Conservation (phyloP, 2,113 vertebrate genomes). For the Paratilapia polleni region DNA sequence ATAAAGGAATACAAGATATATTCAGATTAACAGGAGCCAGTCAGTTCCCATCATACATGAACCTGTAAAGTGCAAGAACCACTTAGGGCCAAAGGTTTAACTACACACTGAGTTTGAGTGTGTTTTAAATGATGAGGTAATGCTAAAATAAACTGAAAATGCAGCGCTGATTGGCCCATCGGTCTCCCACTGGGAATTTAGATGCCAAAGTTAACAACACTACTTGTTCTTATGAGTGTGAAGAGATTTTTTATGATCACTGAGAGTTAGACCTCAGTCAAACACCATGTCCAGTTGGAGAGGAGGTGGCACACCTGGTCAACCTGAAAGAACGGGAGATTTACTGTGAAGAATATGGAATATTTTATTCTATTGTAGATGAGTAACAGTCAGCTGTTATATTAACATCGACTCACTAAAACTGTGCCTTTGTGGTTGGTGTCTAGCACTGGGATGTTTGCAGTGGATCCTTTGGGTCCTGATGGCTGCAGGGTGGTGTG, state of each 20-base stretch:
- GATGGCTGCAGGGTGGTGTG: not conserved
- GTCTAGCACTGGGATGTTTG: not conserved
- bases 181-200: conserved; percentile 19
- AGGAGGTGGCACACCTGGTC: not conserved
- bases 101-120: conserved; percentile 19
- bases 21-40: not conserved
- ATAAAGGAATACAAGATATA: conserved; percentile 8
- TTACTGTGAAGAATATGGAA: conserved; percentile 45
- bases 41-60: not conserved
- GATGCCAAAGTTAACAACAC: conserved; percentile 55
- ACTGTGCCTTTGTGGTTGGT: too few species aligned
- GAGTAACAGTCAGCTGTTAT: not conserved
- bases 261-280: conserved; percentile 9
- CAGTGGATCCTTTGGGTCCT: not conserved
- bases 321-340: conserved; percentile 18
- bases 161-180: conserved; percentile 23
- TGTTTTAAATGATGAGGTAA: conserved; percentile 41
- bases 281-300: conserved; percentile 47
- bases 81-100: conserved; percentile 21
- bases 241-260: conserved; percentile 46
- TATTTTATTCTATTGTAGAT: too few species aligned
- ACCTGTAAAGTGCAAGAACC: conserved; percentile 14
- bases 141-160: conserved; percentile 29
- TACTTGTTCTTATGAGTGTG: conserved; percentile 35
- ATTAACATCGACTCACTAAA: too few species aligned